Percentiles rank a stretch among this genome's conserved stretches.
Evolutionary conservation across 2,113 vertebrate genomes (phyloP).

Genomic region (Melanerpes aurifrons): DNA sequence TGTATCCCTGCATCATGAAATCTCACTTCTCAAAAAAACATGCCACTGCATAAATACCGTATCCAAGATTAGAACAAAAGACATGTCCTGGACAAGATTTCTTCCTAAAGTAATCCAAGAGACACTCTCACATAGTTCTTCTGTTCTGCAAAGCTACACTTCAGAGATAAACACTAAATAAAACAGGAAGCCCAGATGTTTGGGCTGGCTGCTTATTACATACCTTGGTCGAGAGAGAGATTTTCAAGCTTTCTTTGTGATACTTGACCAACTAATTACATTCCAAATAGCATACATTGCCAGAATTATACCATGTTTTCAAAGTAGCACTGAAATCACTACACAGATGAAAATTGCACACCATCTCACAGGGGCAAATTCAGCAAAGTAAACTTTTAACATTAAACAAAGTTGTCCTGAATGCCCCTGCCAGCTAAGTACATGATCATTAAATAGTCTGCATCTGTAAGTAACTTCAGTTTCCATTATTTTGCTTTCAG

Average conservation of each 20-base stretch:
- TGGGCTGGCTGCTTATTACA: neutral
- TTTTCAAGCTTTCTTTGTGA: neutral
- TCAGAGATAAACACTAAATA: neutral
- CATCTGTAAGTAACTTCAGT: neutral
- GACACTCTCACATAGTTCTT: neutral
- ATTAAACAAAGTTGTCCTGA: neutral
- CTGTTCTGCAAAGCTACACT: neutral
- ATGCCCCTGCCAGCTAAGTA: neutral
- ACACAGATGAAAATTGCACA: neutral
- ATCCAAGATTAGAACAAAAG: neutral
- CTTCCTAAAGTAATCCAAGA: neutral
- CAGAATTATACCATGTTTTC: neutral
- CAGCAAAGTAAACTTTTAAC: neutral
- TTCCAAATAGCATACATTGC: neutral
- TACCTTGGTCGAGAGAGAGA: neutral
- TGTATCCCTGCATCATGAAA: neutral
- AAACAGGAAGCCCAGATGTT: neutral
- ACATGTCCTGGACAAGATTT: neutral
- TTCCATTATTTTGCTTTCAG: neutral
- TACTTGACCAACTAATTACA: neutral
- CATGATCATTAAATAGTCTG: neutral
- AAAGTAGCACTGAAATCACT: neutral
- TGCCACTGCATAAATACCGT: neutral
- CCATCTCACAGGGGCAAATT: neutral
- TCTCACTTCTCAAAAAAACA: neutral